Evolutionary conservation across 2,797 vertebrate genomes (phyloP), one percentile per base, ranked within the genome.

Genomic region (Lithobates sylvaticus): DNA sequence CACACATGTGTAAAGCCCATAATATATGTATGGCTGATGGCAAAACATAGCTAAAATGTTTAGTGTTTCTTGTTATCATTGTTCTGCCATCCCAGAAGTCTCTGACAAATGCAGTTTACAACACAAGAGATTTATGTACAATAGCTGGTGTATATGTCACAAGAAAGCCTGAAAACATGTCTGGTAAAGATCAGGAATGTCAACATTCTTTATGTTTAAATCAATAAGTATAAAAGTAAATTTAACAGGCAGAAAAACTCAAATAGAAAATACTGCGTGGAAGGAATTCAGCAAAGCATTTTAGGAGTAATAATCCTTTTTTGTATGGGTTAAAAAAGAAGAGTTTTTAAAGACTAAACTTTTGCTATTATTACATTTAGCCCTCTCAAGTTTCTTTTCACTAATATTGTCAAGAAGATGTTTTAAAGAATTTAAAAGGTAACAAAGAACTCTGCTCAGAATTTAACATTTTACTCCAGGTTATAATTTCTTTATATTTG

Each of bases 51-150:
- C 26, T 47, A 69, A n/a, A 42, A 79, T 79, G 47, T 81, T 71
- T 81, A 26, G 69, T 26, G 47, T 81, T 71, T 81, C 70, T 81
- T 81, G 67, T 81, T 10, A 79, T 79, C 64, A 81, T 71, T 72
- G 21, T 81, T 81, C 13, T 58, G n/a, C 71, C 78, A 61, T 68
- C 32, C 5, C 5, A 78, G 67, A 65, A 80, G 70, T 72, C 32
- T 50, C 44, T 81, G 68, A 15, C 68, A 81, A 81, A 71, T 71
- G 23, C 21, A 71, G 32, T 34, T 81, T 72, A 71, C 68, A 81
- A 10, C 44, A 71, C 26, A 54, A 47, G 39, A 54, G 42, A 70
- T 69, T 80, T 80, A 34, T 70, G 78, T 70, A 54, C 44, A 78
- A 18, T 65, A 58, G 8, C 15, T 18, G 21, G 65, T 70, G 42